Base-by-base conservation (phyloP, 2,888 invertebrate genomes). In the Mythimna ferrago region DNA sequence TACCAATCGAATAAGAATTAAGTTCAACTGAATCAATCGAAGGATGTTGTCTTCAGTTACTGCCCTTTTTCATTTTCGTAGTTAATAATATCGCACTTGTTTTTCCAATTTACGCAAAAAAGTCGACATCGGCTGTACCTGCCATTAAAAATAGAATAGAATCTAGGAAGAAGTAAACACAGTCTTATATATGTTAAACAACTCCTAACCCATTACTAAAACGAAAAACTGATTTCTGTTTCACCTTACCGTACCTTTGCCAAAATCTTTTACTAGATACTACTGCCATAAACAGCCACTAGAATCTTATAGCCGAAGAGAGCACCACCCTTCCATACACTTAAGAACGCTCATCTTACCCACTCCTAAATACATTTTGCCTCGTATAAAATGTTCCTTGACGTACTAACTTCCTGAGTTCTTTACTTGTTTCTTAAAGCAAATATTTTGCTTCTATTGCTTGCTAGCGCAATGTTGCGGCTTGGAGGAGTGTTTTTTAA, bases 401-500 rank as follows among this genome's bases (percentile, higher is more conserved):
- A 57, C 62, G 79, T 56, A 35, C 78, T 78, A 67, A 57, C 80
- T 80, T 83, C 65, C 63, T 26, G 54, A 64, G 54, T 61, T 80
- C 68, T 48, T 53, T 58, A 70, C 84, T 66, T 68, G 63, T 54
- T 69, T 64, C 68, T 62, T 56, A 51, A 58, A 35, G 65, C 57
- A 83, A 76, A 83, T 81, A 70, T 83, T 83, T 83, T 70, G 66
- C 66, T 71, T 81, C 81, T 68, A 81, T 83, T 81, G 67, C 54
- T 64, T 66, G 51, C 51, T 66, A 35, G 66, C 11, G 78, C 67
- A 66, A 73, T 70, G 26, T 68, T 57, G 53, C 44, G 70, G 21
- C 48, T 38, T 26, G 58, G 7, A 58, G 35, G 41, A 35, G 26
- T 48, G 54, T 60, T 65, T 26, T 62, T 63, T 58, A 32, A 63